Conservation (phyloP, 2,888 invertebrate species). For the Orchesella flavescens region DNA sequence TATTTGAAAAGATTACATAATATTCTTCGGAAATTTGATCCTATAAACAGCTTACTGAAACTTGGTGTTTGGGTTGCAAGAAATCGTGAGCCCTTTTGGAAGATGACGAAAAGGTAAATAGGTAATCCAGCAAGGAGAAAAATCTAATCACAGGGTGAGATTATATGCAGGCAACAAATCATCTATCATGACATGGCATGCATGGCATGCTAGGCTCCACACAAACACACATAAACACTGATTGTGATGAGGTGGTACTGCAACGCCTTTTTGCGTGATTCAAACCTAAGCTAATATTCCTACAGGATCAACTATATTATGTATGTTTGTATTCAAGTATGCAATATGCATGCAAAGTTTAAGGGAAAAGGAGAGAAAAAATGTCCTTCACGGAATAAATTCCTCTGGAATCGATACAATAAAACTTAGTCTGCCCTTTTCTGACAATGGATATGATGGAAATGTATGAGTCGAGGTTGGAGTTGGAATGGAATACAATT, state of each 20-base stretch:
- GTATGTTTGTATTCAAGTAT: not conserved
- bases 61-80: not conserved
- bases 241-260: conserved; percentile 46
- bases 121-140: conserved; percentile 1
- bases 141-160: conserved; percentile 47
- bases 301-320: conserved; percentile 8
- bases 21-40: too few species aligned
- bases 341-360: not conserved
- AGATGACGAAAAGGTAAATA: not conserved
- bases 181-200: conserved; percentile 47
- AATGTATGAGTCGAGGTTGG: too few species aligned
- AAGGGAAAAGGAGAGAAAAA: not conserved
- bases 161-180: conserved; percentile 52
- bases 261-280: conserved; percentile 58
- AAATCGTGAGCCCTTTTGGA: conserved; percentile 14
- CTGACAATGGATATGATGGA: too few species aligned
- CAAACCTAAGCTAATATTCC: conserved; percentile 30
- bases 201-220: conserved; percentile 25
- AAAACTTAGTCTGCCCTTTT: too few species aligned
- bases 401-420: conserved; percentile 10
- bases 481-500: conserved; percentile 4
- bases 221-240: not conserved
- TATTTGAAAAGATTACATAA: too few species aligned
- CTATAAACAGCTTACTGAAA: too few species aligned
- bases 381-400: conserved; percentile 30